Conservation (phyloP, 2,888 invertebrate genomes). For the Camponotus fellah region DNA sequence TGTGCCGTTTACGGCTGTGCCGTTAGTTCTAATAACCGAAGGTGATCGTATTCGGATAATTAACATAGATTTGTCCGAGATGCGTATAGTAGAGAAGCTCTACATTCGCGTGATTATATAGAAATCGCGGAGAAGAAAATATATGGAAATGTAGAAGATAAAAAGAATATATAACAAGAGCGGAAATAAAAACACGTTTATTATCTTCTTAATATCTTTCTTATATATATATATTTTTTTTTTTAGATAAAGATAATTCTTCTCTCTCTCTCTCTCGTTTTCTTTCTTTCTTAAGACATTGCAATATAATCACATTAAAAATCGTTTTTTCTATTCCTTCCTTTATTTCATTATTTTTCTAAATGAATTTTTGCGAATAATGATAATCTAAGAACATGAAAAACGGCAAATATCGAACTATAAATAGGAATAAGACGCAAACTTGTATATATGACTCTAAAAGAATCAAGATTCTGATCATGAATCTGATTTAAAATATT, state of each 20-base stretch:
- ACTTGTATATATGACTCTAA: background rate
- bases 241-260: slow-evolving; percentile 1
- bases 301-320: background rate
- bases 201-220: background rate
- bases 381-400: background rate
- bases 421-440: background rate
- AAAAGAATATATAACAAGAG: background rate
- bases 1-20: slow-evolving; percentile 10
- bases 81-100: slow-evolving; percentile 8
- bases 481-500: background rate
- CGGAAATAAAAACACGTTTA: background rate
- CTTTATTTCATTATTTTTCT: background rate
- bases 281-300: background rate
- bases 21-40: slow-evolving; percentile 35
- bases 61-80: slow-evolving; percentile 12
- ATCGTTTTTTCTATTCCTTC: background rate
- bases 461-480: background rate
- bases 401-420: background rate
- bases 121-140: background rate
- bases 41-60: slow-evolving; percentile 26
- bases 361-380: background rate
- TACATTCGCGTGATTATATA: background rate
- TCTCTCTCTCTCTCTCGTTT: background rate
- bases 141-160: background rate
- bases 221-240: background rate